A percentile compares a stretch with the other conserved stretches of the same genome.
phyloP scores from a whole-genome alignment of 2,888 invertebrate species.

The Nycteola revayana region DNA sequence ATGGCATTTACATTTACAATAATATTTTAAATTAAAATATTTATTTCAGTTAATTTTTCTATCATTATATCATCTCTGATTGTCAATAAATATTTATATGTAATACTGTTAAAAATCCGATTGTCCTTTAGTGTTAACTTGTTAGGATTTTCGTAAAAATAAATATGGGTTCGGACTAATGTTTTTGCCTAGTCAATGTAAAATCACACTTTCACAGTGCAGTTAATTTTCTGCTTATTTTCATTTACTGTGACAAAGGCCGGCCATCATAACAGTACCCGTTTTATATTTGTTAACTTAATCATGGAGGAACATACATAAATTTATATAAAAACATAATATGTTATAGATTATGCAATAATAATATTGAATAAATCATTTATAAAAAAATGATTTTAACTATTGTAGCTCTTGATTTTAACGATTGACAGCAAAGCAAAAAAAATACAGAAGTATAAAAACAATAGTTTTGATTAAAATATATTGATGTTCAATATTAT shows the following conservation, averaged over 20 bases:
- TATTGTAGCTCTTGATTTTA: too few species aligned
- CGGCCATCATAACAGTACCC: slow-evolving; percentile 7
- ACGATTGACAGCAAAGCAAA: too few species aligned
- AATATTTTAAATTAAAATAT: slow-evolving; percentile 15
- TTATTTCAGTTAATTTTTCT: slow-evolving; percentile 10
- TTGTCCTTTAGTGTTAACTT: slow-evolving; percentile 21
- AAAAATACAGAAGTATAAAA: too few species aligned
- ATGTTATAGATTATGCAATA: slow-evolving; percentile 1
- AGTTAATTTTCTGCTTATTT: neutral
- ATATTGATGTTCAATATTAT: slow-evolving; percentile 29
- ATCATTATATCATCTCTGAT: slow-evolving; percentile 15
- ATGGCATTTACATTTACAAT: slow-evolving; percentile 18
- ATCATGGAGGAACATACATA: slow-evolving; percentile 10
- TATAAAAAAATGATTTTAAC: too few species aligned
- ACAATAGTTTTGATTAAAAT: too few species aligned
- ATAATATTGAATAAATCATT: too few species aligned
- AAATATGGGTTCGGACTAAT: slow-evolving; percentile 3
- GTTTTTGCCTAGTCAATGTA: slow-evolving; percentile 14
- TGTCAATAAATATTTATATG: slow-evolving; percentile 4
- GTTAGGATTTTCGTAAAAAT: slow-evolving; percentile 14
- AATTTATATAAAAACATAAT: too few species aligned
- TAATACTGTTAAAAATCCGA: slow-evolving; percentile 4
- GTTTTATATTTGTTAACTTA: slow-evolving; percentile 16
- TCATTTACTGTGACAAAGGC: slow-evolving; percentile 2
- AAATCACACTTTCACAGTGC: too few species aligned